Evolutionary conservation across 2,797 vertebrate genomes (phyloP), one percentile per base, ranked within the genome.

Genomic region (Hydrocynus forskahlii): DNA sequence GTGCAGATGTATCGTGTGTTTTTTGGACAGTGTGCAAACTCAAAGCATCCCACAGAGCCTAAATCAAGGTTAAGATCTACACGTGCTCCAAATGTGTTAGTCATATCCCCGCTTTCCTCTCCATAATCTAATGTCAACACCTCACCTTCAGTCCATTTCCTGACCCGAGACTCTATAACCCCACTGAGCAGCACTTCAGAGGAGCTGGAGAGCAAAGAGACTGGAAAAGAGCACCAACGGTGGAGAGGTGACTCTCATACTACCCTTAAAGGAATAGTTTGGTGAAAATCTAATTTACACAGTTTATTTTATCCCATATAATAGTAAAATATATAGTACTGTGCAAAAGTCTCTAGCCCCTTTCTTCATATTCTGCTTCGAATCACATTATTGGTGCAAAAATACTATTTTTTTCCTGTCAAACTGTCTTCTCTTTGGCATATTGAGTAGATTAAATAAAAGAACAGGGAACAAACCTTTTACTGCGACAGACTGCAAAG

Each of bases 1-100:
- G 14, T 75, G 52, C 64, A 60, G 78, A 80, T 80, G 89, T 92
- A 91, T 90, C 88, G 88, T 92, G 62, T 81, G 62, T 81, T 83
- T 25, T 57, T 81, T 85, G 76, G 82, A 78, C 63, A 40, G 25
- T 2, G 35, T 73, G 64, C 63, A 75, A 77, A 70, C 66, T 81
- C 12, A 63, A 45, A 17, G 69, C 45, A 21, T 76, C 79, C 71
- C 52, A 35, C 64, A 10, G 75, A 63, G 74, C 82, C 84, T 83
- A 80, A 80, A 83, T 60, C 13, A 64, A 77, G 40, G 60, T 79
- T 85, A 78, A 72, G 50, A 83, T 62, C 76, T 80, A 76, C 75
- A 86, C 63, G 40, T 79, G 76, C 73, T 82, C 62, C 63, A 75
- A 73, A 87, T 74, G 69, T 63, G 66, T 80, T 35, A 23, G 48